These are phyloP conservation scores for Eurytoma californica DNA, from an alignment of 2,888 invertebrate genomes.

Conservation along the genomic window DNA sequence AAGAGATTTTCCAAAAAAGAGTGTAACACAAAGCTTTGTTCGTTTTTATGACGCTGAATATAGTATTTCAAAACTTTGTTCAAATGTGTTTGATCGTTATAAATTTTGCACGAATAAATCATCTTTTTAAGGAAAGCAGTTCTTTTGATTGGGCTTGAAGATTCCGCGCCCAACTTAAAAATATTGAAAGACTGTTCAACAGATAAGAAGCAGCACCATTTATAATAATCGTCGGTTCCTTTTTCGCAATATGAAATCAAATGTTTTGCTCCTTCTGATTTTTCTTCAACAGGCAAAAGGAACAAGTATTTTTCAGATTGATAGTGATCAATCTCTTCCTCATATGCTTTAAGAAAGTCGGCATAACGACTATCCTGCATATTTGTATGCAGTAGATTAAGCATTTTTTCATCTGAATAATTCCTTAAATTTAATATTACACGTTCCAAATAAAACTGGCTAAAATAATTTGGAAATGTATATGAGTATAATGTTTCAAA, in stretches of 20 bases:
- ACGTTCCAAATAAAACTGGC: not conserved
- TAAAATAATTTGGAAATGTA: not conserved
- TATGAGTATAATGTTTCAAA: not conserved
- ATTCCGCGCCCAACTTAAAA: slow-evolving; percentile 59
- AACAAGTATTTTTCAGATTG: slow-evolving; percentile 32
- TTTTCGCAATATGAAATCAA: slow-evolving; percentile 67
- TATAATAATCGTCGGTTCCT: slow-evolving; percentile 55
- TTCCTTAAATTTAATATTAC: not conserved
- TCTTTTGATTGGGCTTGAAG: slow-evolving; percentile 52
- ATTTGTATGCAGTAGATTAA: not conserved
- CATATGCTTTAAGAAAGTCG: not conserved
- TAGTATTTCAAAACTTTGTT: slow-evolving; percentile 61
- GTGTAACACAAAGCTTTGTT: slow-evolving; percentile 50
- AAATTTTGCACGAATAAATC: slow-evolving; percentile 65
- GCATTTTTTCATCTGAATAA: slow-evolving; percentile 19
- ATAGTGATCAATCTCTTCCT: not conserved
- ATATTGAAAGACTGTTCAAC: slow-evolving; percentile 53
- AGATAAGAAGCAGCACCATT: slow-evolving; percentile 64
- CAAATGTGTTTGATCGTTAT: slow-evolving; percentile 63
- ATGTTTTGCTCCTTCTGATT: slow-evolving; percentile 58
- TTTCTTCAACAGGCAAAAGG: slow-evolving; percentile 51
- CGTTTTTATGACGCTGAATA: slow-evolving; percentile 65
- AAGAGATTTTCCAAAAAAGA: slow-evolving; percentile 47
- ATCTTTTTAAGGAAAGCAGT: slow-evolving; percentile 59
- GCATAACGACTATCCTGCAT: slow-evolving; percentile 57